Evolutionary conservation across 2,797 vertebrate genomes (phyloP), one percentile per base, ranked within the genome.

Genomic region (Crenuchus spilurus): DNA sequence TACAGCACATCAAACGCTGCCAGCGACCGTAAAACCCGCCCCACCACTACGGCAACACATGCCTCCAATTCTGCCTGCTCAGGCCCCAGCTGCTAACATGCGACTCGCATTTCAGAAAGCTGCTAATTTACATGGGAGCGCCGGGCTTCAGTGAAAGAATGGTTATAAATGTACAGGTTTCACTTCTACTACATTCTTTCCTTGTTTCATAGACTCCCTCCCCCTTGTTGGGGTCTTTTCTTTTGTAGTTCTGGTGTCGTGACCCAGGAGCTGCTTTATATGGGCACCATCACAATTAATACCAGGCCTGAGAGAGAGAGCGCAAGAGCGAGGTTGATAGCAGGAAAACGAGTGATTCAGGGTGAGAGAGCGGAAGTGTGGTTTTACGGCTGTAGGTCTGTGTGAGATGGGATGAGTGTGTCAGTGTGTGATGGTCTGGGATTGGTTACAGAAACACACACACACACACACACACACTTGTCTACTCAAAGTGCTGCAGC

Each of bases 1-100:
- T 94, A 93, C 92, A 91, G 85, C 89, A 94, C 94, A 94, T 94
- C 95, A 95, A 96, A 94, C 89, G 86, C 92, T 86, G 88, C 89
- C 83, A 82, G 90, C 88, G 89, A 93, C 92, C 95, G 94, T 95
- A 95, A 97, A 96, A 95, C 91, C 86, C 86, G 89, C 88, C 89
- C 90, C 88, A 84, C 89, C 89, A 83, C 74, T 80, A 85, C 90
- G 93, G 91, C 93, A 95, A 96, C 95, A 95, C 94, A 94, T 93
- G 93, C 91, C 91, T 94, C 85, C 92, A 93, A 93, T 94, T 95
- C 93, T 88, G 91, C 91, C 30, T 30, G n/a, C 54, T 33, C 16
- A n/a, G 54, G 7, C 54, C 92, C 92, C 92, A 90, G 91, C 89
- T 91, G 90, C 92, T 92, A 93, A 93, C 87, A 89, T 92, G 93